Evolutionary conservation across 2,888 invertebrate genomes (phyloP).

Genomic region (Caenorhabditis virilis): DNA sequence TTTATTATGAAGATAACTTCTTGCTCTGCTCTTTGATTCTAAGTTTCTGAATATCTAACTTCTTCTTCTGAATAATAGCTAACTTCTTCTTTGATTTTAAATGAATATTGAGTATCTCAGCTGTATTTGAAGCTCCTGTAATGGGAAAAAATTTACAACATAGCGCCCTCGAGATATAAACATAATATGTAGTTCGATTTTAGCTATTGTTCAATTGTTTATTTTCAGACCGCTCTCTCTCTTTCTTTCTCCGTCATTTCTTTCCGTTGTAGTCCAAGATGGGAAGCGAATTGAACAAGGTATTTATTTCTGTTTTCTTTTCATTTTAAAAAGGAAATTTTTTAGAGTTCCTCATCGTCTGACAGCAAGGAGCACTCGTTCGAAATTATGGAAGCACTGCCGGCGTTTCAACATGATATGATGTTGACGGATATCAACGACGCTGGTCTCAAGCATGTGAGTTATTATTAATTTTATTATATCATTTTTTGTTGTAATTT

Average conservation of each 20-base stretch:
- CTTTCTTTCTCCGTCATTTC: no score
- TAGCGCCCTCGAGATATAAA: no score
- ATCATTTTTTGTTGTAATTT: constrained; percentile 16
- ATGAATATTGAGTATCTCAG: no score
- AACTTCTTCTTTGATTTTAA: no score
- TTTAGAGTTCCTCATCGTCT: constrained; percentile 22
- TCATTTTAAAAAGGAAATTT: constrained; percentile 17
- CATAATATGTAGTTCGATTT: no score
- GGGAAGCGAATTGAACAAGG: background rate
- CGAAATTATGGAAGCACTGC: constrained; percentile 32
- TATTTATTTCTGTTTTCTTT: constrained; percentile 2
- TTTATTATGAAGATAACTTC: no score
- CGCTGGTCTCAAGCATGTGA: constrained; percentile 33
- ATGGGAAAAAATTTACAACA: no score
- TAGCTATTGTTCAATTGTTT: no score
- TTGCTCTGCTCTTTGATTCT: no score
- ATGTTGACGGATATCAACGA: constrained; percentile 45
- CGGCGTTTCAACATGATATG: constrained; percentile 39
- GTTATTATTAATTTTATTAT: constrained; percentile 23
- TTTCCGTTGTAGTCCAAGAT: background rate
- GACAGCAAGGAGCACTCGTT: constrained; percentile 16
- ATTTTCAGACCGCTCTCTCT: background rate
- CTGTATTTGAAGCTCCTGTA: no score
- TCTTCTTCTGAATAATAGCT: no score
- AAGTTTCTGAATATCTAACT: no score